Evolutionary conservation across 2,797 vertebrate genomes (phyloP).

Genomic region (Chanos chanos): DNA sequence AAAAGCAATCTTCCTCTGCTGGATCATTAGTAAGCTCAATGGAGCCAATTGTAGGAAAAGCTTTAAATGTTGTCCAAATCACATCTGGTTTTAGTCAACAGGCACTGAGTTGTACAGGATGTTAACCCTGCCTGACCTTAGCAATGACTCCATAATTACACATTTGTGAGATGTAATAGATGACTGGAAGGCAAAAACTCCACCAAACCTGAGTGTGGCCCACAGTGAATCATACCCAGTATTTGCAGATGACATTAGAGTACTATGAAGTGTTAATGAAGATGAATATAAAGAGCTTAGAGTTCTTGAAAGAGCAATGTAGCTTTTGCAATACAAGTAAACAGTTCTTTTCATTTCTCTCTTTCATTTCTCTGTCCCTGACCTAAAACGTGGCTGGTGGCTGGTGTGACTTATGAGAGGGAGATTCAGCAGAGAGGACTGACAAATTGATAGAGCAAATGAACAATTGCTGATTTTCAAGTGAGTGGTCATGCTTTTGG

Average conservation of each 20-base stretch:
- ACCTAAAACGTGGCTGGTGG: no score
- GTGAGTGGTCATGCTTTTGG: neutral
- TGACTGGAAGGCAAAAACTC: no score
- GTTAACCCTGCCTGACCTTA: conserved; percentile 22
- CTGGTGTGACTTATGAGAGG: no score
- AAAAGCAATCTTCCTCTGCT: conserved; percentile 19
- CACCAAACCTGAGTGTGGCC: no score
- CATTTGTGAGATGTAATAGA: no score
- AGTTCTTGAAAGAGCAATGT: neutral
- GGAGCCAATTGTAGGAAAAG: conserved; percentile 5
- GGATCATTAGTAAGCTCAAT: conserved; percentile 14
- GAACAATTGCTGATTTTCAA: conserved; percentile 2
- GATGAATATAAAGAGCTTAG: neutral
- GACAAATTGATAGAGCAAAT: neutral
- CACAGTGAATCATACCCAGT: no score
- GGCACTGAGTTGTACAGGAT: conserved; percentile 2
- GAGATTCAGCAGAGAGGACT: no score
- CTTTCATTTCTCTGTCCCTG: no score
- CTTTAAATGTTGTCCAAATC: conserved; percentile 4
- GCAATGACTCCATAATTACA: no score
- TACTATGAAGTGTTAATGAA: neutral
- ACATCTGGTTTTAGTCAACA: conserved; percentile 13
- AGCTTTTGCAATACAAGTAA: neutral
- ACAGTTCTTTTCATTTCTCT: no score
- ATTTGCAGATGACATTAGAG: no score